Evolutionary conservation across 2,888 invertebrate species (phyloP).

Genomic region (Pantelozetes paolii): DNA sequence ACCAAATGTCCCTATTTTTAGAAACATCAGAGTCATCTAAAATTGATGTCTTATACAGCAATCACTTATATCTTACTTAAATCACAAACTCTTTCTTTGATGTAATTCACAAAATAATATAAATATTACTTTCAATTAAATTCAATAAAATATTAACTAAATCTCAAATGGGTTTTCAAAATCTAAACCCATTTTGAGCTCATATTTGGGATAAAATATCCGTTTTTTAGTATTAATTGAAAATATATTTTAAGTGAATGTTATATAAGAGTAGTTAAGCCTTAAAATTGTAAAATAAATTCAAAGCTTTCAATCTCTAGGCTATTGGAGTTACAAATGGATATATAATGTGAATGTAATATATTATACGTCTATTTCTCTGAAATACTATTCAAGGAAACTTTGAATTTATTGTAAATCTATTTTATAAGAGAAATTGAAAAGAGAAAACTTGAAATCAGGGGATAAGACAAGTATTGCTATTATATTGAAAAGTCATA

Average conservation of each 20-base stretch:
- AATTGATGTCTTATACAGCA: no score
- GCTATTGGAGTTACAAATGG: conserved; percentile 8
- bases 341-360: conserved; percentile 14
- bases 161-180: no score
- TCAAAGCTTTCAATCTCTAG: conserved; percentile 4
- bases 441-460: not conserved
- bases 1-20: no score
- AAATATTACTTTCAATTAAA: no score
- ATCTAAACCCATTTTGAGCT: no score
- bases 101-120: no score
- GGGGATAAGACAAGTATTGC: not conserved
- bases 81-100: no score
- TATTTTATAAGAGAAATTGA: not conserved
- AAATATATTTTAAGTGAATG: not conserved
- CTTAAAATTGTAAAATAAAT: not conserved
- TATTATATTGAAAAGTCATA: not conserved
- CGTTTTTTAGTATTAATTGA: conserved; percentile 17
- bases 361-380: not conserved
- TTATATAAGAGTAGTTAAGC: not conserved
- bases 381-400: not conserved
- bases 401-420: not conserved
- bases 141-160: no score
- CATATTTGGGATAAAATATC: not conserved
- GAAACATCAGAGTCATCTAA: no score
- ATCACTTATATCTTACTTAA: no score